Percentiles rank a stretch among this genome's conserved stretches.
These are phyloP conservation scores for Lordiphosa andalusiaca DNA, from an alignment of 2,888 invertebrate genomes.

Conservation along the genomic window DNA sequence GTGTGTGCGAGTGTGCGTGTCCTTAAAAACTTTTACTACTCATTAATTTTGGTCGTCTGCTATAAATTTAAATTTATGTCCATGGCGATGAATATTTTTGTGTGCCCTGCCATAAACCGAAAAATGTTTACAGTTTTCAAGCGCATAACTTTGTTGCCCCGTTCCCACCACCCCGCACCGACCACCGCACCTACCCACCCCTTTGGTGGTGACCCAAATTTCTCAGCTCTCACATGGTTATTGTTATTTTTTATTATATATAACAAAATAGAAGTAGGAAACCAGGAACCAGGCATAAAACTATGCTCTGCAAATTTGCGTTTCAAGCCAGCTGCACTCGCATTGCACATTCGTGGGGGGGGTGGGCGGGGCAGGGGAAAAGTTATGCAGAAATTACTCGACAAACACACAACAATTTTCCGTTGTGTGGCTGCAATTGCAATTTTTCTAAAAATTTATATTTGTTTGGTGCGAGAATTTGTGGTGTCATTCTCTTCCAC, in stretches of 20 bases:
- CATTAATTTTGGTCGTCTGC: conserved; percentile 54
- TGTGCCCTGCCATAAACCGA: conserved; percentile 51
- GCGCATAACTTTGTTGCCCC: conserved; percentile 49
- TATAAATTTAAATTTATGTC: conserved; percentile 61
- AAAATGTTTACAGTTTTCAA: conserved; percentile 56
- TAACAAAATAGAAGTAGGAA: conserved; percentile 46
- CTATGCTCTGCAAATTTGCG: conserved; percentile 43
- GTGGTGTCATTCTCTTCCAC: too few relatives aligned
- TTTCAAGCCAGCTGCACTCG: conserved; percentile 19
- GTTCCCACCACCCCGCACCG: background rate
- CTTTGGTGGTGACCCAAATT: conserved; percentile 9
- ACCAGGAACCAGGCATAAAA: conserved; percentile 48
- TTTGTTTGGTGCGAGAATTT: too few relatives aligned
- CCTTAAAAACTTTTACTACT: conserved; percentile 49
- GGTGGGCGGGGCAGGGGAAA: too few relatives aligned
- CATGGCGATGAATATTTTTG: conserved; percentile 47
- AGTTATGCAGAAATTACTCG: conserved; percentile 1
- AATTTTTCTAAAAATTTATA: too few relatives aligned
- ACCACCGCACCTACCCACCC: background rate
- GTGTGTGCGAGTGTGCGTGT: conserved; percentile 9
- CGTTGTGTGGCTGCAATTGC: too few relatives aligned
- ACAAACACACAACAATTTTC: background rate
- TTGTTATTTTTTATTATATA: conserved; percentile 10
- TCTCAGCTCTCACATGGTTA: conserved; percentile 13
- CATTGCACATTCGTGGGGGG: background rate